Base-by-base conservation (phyloP, 2,888 invertebrate genomes). In the Erebia epiphron region DNA sequence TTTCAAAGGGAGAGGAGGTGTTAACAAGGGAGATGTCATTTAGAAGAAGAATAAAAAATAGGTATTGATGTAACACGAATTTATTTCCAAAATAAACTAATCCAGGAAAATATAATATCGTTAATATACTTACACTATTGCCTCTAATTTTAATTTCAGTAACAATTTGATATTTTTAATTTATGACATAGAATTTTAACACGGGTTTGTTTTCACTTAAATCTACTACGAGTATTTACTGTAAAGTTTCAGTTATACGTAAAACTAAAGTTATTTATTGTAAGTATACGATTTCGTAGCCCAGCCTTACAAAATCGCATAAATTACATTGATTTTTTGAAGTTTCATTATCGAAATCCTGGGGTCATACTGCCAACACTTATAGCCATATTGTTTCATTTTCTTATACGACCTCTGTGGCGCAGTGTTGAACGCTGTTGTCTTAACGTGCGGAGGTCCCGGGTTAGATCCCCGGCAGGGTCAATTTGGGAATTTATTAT, bases 101-200 rank as follows among this genome's bases (percentile, higher is more conserved):
- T 54, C 49, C 57, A 72, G 56, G 43, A 26, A 61, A 58, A n/a
- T 14, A 58, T 60, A 60, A 58, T 60, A 60, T 43, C 54, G 46
- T 21, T 21, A 26, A 75, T 78, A 81, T 78, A n/a, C n/a, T n/a
- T n/a, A 82, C 75, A 79, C 76, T 73, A 75, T 79, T 81, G 79
- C 79, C 77, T 82, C 83, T 80, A 75, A 76, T 76, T 76, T 76
- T 73, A 74, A 73, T 76, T 73, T 75, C n/a, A n/a, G n/a, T n/a
- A n/a, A n/a, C n/a, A n/a, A n/a, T n/a, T n/a, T n/a, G n/a, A n/a
- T n/a, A n/a, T n/a, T n/a, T 76, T 79, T 68, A 74, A 75, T 76
- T 21, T 62, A 73, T 73, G 64, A 74, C 63, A 73, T 71, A 46
- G 56, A 68, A 58, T 26, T n/a, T 67, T 72, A 73, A 73, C 74